Conservation (phyloP, 2,113 vertebrate genomes). For the Stegastes partitus region DNA sequence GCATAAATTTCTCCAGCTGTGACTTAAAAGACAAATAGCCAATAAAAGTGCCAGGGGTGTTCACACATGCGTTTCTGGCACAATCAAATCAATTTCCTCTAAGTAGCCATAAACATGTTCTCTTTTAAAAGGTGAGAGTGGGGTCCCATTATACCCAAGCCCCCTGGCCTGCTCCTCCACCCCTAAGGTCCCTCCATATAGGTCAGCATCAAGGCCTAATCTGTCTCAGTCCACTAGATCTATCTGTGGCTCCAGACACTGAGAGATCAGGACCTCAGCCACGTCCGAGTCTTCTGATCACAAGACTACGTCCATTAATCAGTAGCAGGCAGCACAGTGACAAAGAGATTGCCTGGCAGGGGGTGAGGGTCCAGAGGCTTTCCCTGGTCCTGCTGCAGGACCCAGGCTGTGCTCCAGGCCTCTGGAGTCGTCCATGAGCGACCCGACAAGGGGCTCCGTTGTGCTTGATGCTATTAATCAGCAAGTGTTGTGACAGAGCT, state of each 20-base stretch:
- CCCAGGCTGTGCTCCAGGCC: slow-evolving; percentile 58
- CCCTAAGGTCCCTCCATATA: slow-evolving; percentile 87
- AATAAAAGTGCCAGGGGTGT: slow-evolving; percentile 98
- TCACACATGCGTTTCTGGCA: slow-evolving; percentile 92
- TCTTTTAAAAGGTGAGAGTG: slow-evolving; percentile 93
- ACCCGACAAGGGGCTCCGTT: slow-evolving; percentile 32
- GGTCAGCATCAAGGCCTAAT: slow-evolving; percentile 89
- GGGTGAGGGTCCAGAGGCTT: slow-evolving; percentile 68
- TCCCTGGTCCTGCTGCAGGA: slow-evolving; percentile 57
- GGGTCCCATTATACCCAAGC: slow-evolving; percentile 89
- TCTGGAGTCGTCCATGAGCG: slow-evolving; percentile 34
- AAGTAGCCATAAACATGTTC: slow-evolving; percentile 99
- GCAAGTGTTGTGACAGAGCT: background rate
- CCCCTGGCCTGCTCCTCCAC: slow-evolving; percentile 85
- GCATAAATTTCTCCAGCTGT: slow-evolving; percentile 84
- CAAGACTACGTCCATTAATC: slow-evolving; percentile 90
- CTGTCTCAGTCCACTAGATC: slow-evolving; percentile 83
- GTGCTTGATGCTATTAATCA: slow-evolving; percentile 48
- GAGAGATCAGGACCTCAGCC: slow-evolving; percentile 68
- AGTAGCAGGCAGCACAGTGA: slow-evolving; percentile 85
- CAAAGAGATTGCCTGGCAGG: slow-evolving; percentile 80
- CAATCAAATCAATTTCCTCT: slow-evolving; percentile 99
- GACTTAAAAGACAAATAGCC: slow-evolving; percentile 89
- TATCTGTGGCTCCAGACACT: slow-evolving; percentile 83
- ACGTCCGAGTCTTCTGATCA: slow-evolving; percentile 80